phyloP scores from a whole-genome alignment of 2,888 invertebrate genomes.

The Platycheirus rosarum region DNA sequence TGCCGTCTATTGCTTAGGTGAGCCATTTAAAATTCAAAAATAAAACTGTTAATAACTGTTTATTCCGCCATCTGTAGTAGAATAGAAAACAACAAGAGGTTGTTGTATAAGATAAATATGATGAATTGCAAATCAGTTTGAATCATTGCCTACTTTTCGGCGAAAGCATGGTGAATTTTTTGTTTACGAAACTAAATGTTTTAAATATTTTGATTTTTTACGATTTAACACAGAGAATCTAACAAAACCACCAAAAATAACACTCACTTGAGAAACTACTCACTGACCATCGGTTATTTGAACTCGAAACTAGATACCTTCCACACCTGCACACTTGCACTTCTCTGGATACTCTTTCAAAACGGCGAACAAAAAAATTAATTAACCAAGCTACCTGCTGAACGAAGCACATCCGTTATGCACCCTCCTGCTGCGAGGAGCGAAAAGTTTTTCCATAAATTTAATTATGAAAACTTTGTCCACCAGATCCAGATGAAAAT shows the following conservation, averaged over 20 bases:
- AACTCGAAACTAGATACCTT: neutral
- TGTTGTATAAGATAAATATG: no score
- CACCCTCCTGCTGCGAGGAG: constrained; percentile 9
- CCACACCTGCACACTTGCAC: constrained; percentile 13
- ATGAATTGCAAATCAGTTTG: no score
- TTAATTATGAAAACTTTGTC: constrained; percentile 65
- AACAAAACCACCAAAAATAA: no score
- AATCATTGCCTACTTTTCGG: no score
- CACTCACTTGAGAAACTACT: constrained; percentile 38
- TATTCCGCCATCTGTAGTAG: no score
- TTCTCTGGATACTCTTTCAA: neutral
- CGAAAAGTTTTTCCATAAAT: constrained; percentile 66
- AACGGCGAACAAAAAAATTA: constrained; percentile 36
- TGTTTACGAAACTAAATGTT: no score
- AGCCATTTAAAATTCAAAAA: no score
- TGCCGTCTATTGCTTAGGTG: no score
- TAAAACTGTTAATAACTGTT: neutral
- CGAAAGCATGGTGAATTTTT: no score
- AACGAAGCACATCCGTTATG: constrained; percentile 31
- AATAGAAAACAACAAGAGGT: no score
- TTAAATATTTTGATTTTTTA: no score
- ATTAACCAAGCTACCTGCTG: constrained; percentile 45
- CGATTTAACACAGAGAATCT: no score
- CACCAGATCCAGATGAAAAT: constrained; percentile 18
- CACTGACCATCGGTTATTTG: neutral